These are phyloP conservation scores for Burhinus bistriatus DNA, from an alignment of 2,113 vertebrate species.

Conservation along the genomic window DNA sequence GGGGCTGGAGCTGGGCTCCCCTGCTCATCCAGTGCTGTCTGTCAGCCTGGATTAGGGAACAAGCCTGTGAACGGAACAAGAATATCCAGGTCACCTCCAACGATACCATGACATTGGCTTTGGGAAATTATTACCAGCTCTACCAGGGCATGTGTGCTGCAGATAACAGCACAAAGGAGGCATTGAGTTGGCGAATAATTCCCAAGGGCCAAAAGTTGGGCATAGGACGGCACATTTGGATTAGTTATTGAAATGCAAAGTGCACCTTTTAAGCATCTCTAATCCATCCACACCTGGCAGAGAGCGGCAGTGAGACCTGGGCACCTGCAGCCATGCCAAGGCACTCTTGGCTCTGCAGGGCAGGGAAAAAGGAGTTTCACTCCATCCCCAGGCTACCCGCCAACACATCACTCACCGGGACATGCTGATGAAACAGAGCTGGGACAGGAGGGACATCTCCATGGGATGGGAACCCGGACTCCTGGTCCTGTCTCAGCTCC, in stretches of 20 bases:
- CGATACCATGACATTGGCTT: not conserved
- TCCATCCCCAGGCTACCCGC: accelerated
- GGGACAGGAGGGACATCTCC: not conserved
- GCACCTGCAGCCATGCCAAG: accelerated
- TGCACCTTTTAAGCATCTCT: not conserved
- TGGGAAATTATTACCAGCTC: not conserved
- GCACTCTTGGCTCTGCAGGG: not conserved
- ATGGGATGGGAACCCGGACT: not conserved
- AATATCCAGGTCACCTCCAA: conserved; percentile 2
- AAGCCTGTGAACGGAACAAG: not conserved
- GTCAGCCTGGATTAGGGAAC: not conserved
- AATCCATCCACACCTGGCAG: not conserved
- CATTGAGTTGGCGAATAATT: accelerated
- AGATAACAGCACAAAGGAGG: not conserved
- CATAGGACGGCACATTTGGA: not conserved
- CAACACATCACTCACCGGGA: not conserved
- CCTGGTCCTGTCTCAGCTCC: not conserved
- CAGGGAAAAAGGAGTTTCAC: not conserved
- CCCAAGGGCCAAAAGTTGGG: not conserved
- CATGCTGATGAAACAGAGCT: accelerated
- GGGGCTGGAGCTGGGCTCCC: not conserved
- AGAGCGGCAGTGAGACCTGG: accelerated
- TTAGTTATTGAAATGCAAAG: not conserved
- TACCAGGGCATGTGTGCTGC: not conserved
- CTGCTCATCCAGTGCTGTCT: not conserved